Base-by-base conservation (phyloP, 1,140 invertebrate genomes). In the Drosophila varians region DNA sequence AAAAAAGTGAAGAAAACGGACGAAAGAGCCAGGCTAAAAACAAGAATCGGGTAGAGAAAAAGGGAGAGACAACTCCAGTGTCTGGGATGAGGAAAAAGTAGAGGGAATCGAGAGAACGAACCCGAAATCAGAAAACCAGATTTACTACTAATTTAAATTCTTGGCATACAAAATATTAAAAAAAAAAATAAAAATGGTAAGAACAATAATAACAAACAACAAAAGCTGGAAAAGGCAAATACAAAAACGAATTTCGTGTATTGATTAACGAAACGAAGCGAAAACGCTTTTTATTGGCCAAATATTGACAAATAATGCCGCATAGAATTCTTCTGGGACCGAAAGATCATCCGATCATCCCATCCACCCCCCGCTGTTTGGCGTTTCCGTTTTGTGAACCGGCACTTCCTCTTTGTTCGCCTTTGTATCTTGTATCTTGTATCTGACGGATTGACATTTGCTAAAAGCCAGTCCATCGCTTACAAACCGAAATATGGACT, bases 81-180 rank as follows among this genome's bases (percentile, higher is more conserved):
- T 21, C 28, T 18, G 7, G 21, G 34, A 21, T 18, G 48, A 18
- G 25, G 28, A 36, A 49, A 43, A 55, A 28, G 46, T 19, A 11
- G 38, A 43, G 58, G 74, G 48, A 60, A 60, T 12, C 21, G 31
- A 38, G 58, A 75, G 48, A 60, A 64, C 52, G 64, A 87, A 87
- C 68, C 73, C 82, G 82, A 86, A 87, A 77, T 80, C 69, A 68
- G 69, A 83, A 80, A 86, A 86, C 82, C 82, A 87, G 82, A 86
- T 87, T 86, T 86, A 74, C 82, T 86, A 87, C 82, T 87, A 86
- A 86, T 86, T 86, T 86, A 86, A 86, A 86, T 86, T 86, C 82
- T 77, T 87, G 82, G 82, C 82, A 87, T 74, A 86, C 73, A 87
- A 86, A 86, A 82, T 87, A 82, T 68, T 68, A 65, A 66, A 72